A percentile compares a stretch with the other conserved stretches of the same genome.
Conservation (phyloP, 2,888 invertebrate species). For the Lepidochrysops patricia region DNA sequence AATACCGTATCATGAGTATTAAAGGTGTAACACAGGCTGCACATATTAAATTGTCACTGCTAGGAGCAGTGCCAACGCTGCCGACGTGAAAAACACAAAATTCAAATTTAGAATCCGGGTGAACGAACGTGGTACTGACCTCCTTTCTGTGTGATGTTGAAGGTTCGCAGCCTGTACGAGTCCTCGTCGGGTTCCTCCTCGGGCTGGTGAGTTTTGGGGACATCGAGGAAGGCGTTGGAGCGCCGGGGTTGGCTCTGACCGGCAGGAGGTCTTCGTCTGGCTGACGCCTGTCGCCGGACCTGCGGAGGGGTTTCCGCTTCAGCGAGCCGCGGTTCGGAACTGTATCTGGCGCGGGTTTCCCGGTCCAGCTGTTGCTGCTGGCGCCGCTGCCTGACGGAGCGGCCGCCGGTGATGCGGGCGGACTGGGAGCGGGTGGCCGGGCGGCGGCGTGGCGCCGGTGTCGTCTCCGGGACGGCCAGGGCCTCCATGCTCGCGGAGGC, state of each 20-base stretch:
- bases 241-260: slow-evolving; percentile 72
- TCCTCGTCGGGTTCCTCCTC: slow-evolving; percentile 85
- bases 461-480: slow-evolving; percentile 69
- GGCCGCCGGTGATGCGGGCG: slow-evolving; percentile 79
- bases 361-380: slow-evolving; percentile 63
- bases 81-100: slow-evolving; percentile 52
- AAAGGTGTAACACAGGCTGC: not conserved
- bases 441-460: slow-evolving; percentile 75
- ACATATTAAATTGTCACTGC: not conserved
- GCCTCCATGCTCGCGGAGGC: slow-evolving; percentile 81
- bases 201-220: slow-evolving; percentile 65
- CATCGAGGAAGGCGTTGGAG: slow-evolving; percentile 82
- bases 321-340: slow-evolving; percentile 79
- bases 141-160: slow-evolving; percentile 94
- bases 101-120: slow-evolving; percentile 50
- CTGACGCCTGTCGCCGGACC: slow-evolving; percentile 77
- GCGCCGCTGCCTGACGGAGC: slow-evolving; percentile 67
- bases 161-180: slow-evolving; percentile 91
- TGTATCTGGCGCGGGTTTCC: slow-evolving; percentile 75
- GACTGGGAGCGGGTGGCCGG: slow-evolving; percentile 86
- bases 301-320: slow-evolving; percentile 80
- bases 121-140: slow-evolving; percentile 72
- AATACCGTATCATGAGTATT: not conserved
- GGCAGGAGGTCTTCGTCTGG: slow-evolving; percentile 69
- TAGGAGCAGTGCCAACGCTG: slow-evolving; percentile 59